Evolutionary conservation across 2,888 invertebrate species (phyloP).

Genomic region (Apamea sordens): DNA sequence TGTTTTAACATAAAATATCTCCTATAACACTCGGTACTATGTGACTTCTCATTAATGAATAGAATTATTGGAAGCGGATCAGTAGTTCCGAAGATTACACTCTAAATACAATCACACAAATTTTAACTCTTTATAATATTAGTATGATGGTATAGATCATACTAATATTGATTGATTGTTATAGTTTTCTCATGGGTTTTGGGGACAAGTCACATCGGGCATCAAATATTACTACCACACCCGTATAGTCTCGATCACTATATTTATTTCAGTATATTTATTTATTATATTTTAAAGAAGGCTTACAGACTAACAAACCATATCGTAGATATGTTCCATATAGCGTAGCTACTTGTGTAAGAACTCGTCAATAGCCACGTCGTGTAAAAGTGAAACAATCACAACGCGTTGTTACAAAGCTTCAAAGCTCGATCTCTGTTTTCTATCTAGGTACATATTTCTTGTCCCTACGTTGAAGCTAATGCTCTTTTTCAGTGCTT

Average conservation of each 20-base stretch:
- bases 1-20: neutral
- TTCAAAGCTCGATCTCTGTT: neutral
- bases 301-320: too few species aligned
- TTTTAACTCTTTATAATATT: neutral
- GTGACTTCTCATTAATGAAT: neutral
- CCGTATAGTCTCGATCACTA: neutral
- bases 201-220: neutral
- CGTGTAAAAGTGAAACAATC: neutral
- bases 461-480: neutral
- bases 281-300: too few species aligned
- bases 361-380: neutral
- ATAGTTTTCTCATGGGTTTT: neutral
- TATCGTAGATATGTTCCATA: too few species aligned
- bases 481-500: constrained; percentile 52
- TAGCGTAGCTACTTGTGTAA: neutral
- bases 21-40: neutral
- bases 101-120: neutral
- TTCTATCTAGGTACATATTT: constrained; percentile 1
- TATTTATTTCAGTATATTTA: too few species aligned
- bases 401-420: neutral
- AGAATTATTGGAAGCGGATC: neutral
- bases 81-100: neutral
- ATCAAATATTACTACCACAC: neutral
- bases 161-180: too few species aligned
- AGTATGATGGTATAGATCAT: neutral